Evolutionary conservation across 53 echinoderm and acorn worm genomes (phyloP), one percentile per base, ranked within the genome.

Genomic region (Glandiceps talaboti): DNA sequence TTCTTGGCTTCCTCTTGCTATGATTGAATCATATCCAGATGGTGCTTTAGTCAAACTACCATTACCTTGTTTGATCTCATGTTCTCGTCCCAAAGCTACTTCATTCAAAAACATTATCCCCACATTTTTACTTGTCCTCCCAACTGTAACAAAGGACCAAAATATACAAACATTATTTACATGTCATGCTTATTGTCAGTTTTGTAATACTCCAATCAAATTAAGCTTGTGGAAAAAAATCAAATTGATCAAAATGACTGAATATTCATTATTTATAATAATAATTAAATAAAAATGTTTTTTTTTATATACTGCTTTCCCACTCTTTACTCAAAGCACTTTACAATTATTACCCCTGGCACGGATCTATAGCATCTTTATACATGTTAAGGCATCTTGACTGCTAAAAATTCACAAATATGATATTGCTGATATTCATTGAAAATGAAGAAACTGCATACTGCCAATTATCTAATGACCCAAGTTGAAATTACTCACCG

Each of bases 31-130:
- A 33, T 75, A 83, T 28, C 90, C 90, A 27, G 75, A 31, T 1
- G 94, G 94, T 26, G 94, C 90, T 29, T 75, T 27, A 28, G 76
- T 79, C 64, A 94, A 79, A 74, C 86, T 82, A 25, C 81, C 29
- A 29, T 94, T 77, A 73, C 84, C 92, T 25, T 32, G 28, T 29
- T 73, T 88, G 77, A 94, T 92, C 20, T 88, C 81, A 29, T 90
- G 86, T 30, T 94, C 94, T 73, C 85, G 90, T 1, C 94, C 94
- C 25, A 94, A 79, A 0, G 85, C 94, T 20, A 88, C 94, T 81
- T 94, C 94, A 80, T 94, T 94, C 83, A 92, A 45, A 77, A 94
- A 94, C 94, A 94, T 94, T 30, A 94, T 90, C 0, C 92, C 88
- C 28, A 33, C 84, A 20, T 92, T 90, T 26, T 81, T 90, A 79